A percentile compares a stretch with the other conserved stretches of the same genome.
These are phyloP conservation scores for Ispidina lecontei DNA, from an alignment of 2,797 vertebrate species.

Conservation along the genomic window DNA sequence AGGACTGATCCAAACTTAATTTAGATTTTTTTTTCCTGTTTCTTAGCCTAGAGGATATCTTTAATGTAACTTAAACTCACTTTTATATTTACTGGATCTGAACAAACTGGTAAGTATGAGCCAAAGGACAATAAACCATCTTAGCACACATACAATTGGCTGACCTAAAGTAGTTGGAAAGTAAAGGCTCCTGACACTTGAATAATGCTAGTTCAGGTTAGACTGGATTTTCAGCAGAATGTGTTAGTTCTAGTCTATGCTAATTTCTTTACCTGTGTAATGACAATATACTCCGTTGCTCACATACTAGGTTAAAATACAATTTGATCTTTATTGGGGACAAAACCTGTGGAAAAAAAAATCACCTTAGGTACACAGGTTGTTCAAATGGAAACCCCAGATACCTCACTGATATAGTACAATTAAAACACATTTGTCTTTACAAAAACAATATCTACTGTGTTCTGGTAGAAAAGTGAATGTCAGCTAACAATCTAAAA, in stretches of 20 bases:
- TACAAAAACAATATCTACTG: slow-evolving; percentile 28
- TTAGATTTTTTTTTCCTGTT: slow-evolving; percentile 25
- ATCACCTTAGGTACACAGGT: background rate
- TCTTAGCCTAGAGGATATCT: slow-evolving; percentile 12
- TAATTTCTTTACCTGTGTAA: slow-evolving; percentile 20
- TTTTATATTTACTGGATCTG: slow-evolving; percentile 20
- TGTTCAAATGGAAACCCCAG: background rate
- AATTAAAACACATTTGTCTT: slow-evolving; percentile 64
- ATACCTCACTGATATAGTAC: slow-evolving; percentile 1
- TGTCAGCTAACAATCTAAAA: slow-evolving; percentile 60
- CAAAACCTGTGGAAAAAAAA: background rate
- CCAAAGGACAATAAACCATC: slow-evolving; percentile 16
- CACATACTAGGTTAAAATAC: slow-evolving; percentile 5
- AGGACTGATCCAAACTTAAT: background rate
- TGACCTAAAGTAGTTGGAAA: slow-evolving; percentile 13
- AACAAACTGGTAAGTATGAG: slow-evolving; percentile 11
- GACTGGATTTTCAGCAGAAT: background rate
- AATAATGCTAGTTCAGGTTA: slow-evolving; percentile 17
- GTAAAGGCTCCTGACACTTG: slow-evolving; percentile 2
- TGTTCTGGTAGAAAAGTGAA: slow-evolving; percentile 44
- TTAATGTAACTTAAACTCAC: slow-evolving; percentile 43
- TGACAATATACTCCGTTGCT: background rate
- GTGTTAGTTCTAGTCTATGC: slow-evolving; percentile 5
- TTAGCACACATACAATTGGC: background rate
- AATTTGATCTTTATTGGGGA: slow-evolving; percentile 5